phyloP scores from a whole-genome alignment of 1,140 invertebrate species.

The Cydia pomonella region DNA sequence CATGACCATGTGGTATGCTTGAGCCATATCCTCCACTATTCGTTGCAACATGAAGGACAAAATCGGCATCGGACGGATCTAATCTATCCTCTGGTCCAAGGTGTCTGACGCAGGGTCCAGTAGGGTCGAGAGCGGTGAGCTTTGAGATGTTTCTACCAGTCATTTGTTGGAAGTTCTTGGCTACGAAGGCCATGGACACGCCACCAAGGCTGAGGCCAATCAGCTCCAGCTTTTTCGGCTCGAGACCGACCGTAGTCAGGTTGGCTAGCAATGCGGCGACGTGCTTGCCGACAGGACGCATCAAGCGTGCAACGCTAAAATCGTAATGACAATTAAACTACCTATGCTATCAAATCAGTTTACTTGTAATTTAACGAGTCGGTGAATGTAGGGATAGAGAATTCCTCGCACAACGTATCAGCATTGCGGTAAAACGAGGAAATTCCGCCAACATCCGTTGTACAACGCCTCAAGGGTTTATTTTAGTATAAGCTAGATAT shows the following conservation, averaged over 20 bases:
- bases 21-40: slow-evolving; percentile 86
- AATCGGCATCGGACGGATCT: slow-evolving; percentile 62
- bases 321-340: background rate
- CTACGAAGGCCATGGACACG: slow-evolving; percentile 61
- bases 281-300: slow-evolving; percentile 56
- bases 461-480: too few relatives aligned
- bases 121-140: slow-evolving; percentile 62
- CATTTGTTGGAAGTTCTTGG: slow-evolving; percentile 55
- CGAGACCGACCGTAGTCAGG: slow-evolving; percentile 49
- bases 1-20: slow-evolving; percentile 83
- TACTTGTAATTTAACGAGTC: too few relatives aligned
- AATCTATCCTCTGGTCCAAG: slow-evolving; percentile 57
- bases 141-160: slow-evolving; percentile 65
- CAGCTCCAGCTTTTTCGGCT: slow-evolving; percentile 60
- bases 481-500: too few relatives aligned
- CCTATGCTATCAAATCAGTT: too few relatives aligned
- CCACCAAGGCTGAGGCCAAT: slow-evolving; percentile 65
- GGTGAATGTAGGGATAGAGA: too few relatives aligned
- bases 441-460: too few relatives aligned
- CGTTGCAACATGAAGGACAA: slow-evolving; percentile 83
- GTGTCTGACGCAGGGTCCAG: slow-evolving; percentile 67
- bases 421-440: too few relatives aligned
- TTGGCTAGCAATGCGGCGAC: slow-evolving; percentile 58
- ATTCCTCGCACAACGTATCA: too few relatives aligned
- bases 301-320: slow-evolving; percentile 60